Percentiles rank a stretch among this genome's conserved stretches.
These are phyloP conservation scores for Notechis scutatus DNA, from an alignment of 2,113 vertebrate genomes.

Conservation along the genomic window DNA sequence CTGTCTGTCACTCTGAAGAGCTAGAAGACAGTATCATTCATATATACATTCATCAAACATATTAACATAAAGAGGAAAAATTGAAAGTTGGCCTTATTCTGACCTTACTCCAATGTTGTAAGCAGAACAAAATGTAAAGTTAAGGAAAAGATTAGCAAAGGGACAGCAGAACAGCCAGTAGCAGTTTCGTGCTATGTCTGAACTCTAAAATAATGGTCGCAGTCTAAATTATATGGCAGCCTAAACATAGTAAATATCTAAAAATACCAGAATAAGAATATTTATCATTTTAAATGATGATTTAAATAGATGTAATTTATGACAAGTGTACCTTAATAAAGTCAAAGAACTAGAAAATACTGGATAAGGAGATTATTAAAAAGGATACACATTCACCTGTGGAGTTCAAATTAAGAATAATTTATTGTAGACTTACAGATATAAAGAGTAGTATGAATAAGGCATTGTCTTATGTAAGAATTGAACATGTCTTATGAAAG, in stretches of 20 bases:
- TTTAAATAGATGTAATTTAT: background rate
- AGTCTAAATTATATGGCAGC: background rate
- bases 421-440: background rate
- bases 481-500: background rate
- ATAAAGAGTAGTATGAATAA: background rate
- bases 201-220: background rate
- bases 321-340: background rate
- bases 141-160: background rate
- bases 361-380: background rate
- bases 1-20: background rate
- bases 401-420: conserved; percentile 7
- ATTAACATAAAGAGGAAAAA: background rate
- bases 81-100: background rate
- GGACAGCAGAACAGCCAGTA: background rate
- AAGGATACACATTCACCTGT: background rate
- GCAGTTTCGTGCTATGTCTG: background rate
- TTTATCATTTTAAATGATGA: background rate
- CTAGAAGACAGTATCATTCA: background rate
- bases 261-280: background rate
- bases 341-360: background rate
- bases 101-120: background rate
- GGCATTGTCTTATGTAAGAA: background rate
- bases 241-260: background rate
- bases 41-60: background rate
- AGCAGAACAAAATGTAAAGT: background rate